phyloP scores from a whole-genome alignment of 2,113 vertebrate genomes.

The Corvus hawaiiensis region DNA sequence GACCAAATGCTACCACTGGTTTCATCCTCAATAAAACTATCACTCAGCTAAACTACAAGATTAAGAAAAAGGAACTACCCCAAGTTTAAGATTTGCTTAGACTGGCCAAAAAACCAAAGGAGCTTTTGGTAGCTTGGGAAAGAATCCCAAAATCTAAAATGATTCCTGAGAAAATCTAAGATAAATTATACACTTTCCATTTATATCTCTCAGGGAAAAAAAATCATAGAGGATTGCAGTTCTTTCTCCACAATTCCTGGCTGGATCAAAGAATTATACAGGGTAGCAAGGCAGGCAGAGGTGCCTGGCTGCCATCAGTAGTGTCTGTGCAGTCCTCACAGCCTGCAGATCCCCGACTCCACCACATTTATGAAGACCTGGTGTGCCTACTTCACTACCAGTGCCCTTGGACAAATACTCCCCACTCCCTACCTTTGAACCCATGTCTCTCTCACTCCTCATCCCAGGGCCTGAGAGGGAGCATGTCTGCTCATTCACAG shows the following conservation, averaged over 20 bases:
- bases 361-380: background rate
- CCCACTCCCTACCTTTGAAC: slow-evolving; percentile 32
- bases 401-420: background rate
- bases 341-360: background rate
- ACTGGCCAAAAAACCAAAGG: background rate
- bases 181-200: background rate
- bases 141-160: background rate
- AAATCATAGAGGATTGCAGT: background rate
- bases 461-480: slow-evolving; percentile 35
- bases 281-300: background rate
- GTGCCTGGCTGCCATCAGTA: background rate
- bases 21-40: background rate
- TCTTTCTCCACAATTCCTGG: background rate
- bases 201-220: background rate
- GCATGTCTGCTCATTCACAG: slow-evolving; percentile 49
- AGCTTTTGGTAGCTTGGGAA: background rate
- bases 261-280: background rate
- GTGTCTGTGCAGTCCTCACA: background rate
- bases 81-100: background rate
- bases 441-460: background rate
- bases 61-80: background rate
- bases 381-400: background rate
- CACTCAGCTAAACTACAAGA: background rate
- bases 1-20: background rate
- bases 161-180: background rate